Conservation (phyloP, 23 tunicate genomes). For the Clavelina lepadiformis region DNA sequence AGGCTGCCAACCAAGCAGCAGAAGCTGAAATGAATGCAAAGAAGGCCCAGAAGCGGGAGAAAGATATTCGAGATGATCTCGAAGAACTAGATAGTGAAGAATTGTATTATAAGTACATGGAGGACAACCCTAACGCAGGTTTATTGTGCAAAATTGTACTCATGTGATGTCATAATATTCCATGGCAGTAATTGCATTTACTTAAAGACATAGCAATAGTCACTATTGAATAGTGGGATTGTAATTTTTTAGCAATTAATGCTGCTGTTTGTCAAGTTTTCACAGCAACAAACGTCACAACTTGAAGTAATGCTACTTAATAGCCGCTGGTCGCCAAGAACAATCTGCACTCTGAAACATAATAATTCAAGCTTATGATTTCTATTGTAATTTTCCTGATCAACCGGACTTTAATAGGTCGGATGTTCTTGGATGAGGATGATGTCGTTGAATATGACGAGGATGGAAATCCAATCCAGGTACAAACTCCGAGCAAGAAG, state of each 20-base stretch:
- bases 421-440: slow-evolving; percentile 79
- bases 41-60: slow-evolving; percentile 11
- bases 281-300: too few relatives aligned
- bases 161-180: neutral
- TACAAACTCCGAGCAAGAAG: slow-evolving; percentile 39
- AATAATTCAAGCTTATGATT: too few relatives aligned
- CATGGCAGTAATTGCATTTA: too few relatives aligned
- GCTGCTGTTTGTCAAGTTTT: too few relatives aligned
- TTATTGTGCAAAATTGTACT: neutral
- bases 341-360: too few relatives aligned
- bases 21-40: neutral
- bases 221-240: too few relatives aligned
- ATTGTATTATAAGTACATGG: slow-evolving; percentile 77
- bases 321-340: too few relatives aligned
- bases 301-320: too few relatives aligned
- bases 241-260: too few relatives aligned
- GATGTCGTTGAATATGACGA: slow-evolving; percentile 86
- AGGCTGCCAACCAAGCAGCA: slow-evolving; percentile 20
- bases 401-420: too few relatives aligned
- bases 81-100: slow-evolving; percentile 84
- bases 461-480: slow-evolving; percentile 85
- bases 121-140: slow-evolving; percentile 95
- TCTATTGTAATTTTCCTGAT: too few relatives aligned
- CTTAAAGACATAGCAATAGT: too few relatives aligned
- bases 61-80: slow-evolving; percentile 76